Evolutionary conservation across 2,888 invertebrate species (phyloP), one percentile per base, ranked within the genome.

Genomic region (Dasysyrphus tricinctus): DNA sequence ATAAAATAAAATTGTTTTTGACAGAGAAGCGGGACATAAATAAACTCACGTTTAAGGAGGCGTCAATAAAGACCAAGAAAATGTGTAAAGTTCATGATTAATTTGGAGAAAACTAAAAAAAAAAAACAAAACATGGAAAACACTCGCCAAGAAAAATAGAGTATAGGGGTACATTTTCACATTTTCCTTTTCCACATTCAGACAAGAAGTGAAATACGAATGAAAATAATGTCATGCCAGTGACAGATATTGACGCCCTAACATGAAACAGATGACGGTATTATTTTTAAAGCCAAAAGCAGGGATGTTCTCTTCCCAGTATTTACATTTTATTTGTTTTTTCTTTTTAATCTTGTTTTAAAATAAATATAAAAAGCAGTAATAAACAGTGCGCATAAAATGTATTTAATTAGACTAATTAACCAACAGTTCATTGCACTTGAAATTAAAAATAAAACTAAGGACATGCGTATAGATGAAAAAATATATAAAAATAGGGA

Each of bases 351-450:
- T n/a, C 44, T 14, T 42, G 14, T 63, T 67, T 44, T 29, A 47
- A 24, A 69, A 19, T 51, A 59, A 59, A 42, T 61, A 39, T 24
- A 49, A 34, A 47, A 47, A 65, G 29, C 12, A 65, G 73, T 72
- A 80, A 74, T 83, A 67, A 76, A 65, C 47, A 65, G 32, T 29
- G 54, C 65, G 54, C 44, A 16, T 47, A 47, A 78, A 63, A 61
- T 72, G 75, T 78, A 65, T 74, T 65, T 82, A 81, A 86, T 86
- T 86, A 79, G 75, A 82, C 78, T 86, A 82, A 86, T 86, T 78
- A 78, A 86, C 78, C 67, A 19, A 59, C 74, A 86, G 86, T 86
- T 86, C 86, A 78, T 79, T 86, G 86, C 81, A 75, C 86, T 86
- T 82, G 86, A 82, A 86, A 82, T 75, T 79, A 19, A 82, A 86